A percentile compares a stretch with the other conserved stretches of the same genome.
phyloP scores from a whole-genome alignment of 2,797 vertebrate species.

The Tragopan temminckii region DNA sequence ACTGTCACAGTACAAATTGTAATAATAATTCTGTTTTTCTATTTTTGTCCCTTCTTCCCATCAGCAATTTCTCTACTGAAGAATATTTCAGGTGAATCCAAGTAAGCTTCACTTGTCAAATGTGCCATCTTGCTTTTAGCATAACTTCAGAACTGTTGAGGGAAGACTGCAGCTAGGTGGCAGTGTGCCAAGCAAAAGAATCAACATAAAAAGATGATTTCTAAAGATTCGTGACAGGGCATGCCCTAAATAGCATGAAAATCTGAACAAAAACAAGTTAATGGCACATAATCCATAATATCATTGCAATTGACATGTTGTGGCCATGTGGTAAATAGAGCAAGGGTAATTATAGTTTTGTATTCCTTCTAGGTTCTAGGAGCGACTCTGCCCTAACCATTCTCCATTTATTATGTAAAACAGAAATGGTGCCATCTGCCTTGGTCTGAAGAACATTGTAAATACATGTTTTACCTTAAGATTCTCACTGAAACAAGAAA shows the following conservation, averaged over 20 bases:
- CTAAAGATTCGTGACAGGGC: not conserved
- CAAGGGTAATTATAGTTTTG: not conserved
- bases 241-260: not conserved
- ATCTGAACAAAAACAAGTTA: not conserved
- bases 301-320: not conserved
- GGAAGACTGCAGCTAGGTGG: not conserved
- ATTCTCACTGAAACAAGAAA: not conserved
- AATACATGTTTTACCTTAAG: not conserved
- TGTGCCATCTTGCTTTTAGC: not conserved
- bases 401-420: not conserved
- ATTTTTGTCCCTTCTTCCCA: not conserved
- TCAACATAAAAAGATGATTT: not conserved
- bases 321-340: not conserved
- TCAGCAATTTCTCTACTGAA: not conserved
- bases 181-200: constrained; percentile 29
- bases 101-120: not conserved
- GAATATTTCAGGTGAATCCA: not conserved
- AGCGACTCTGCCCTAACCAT: not conserved
- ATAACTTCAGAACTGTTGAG: not conserved
- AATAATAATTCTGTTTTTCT: not conserved
- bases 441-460: not conserved
- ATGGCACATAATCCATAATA: not conserved
- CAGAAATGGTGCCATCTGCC: not conserved
- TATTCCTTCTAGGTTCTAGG: not conserved
- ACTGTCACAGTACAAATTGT: not conserved